Evolutionary conservation across 2,888 invertebrate species (phyloP), one percentile per base, ranked within the genome.

Genomic region (Quadroppia sp.): DNA sequence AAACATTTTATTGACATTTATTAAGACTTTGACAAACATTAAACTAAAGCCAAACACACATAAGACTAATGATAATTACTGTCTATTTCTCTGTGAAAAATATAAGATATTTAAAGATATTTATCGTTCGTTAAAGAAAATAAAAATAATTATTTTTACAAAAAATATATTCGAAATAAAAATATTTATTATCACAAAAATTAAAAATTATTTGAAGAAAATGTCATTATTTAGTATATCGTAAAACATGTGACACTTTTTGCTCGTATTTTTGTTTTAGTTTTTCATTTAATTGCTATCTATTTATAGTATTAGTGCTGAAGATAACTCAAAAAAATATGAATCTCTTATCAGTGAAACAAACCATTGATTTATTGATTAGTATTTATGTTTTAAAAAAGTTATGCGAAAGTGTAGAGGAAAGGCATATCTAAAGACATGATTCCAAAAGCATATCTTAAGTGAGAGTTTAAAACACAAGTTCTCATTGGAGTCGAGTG

Each of bases 1-100:
- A 50, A 50, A 50, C 23, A 53, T 53, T 53, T 53, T 53, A 53
- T 53, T 53, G 53, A 53, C 53, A 53, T 53, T 25, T 53, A 53
- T 53, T 23, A 9, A 25, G 53, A 53, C 23, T 25, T 20, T 53
- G 53, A 53, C n/a, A 25, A 25, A 9, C 53, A 53, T 23, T 53
- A 53, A 53, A 25, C 11, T 45, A 17, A 15, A 23, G 23, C 13
- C 53, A 20, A 15, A 50, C 23, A 53, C 23, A 53, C 17, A 50
- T 50, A 36, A 9, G 36, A 17, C 45, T 45, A 53, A 25, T 25
- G 25, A 53, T 53, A 53, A 53, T 53, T 53, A 53, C 23, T 53
- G 53, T 53, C 53, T 53, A 6, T 53, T 25, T 25, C 13, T 40
- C 40, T 40, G 40, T n/a, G 11, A 45, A 45, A 15, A 45, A 2